Conservation (phyloP, 2,888 invertebrate species). For the Sialis lutaria region DNA sequence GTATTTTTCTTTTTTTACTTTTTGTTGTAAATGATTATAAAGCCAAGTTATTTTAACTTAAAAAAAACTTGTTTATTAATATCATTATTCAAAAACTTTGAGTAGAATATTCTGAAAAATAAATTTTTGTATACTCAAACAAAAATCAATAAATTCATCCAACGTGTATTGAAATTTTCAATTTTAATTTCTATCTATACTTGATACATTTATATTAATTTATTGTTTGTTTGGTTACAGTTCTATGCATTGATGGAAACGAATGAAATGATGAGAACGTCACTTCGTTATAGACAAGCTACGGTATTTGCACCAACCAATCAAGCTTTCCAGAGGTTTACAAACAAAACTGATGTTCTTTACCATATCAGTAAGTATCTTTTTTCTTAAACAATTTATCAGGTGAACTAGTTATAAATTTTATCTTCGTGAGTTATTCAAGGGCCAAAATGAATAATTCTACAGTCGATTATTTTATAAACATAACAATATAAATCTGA, state of each 20-base stretch:
- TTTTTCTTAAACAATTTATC: neutral
- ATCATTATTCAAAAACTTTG: no score
- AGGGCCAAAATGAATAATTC: neutral
- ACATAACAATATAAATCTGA: no score
- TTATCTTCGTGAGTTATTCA: neutral
- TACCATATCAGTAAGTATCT: slow-evolving; percentile 68
- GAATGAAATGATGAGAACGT: slow-evolving; percentile 53
- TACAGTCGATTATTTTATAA: neutral
- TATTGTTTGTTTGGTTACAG: slow-evolving; percentile 36
- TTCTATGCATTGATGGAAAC: slow-evolving; percentile 59
- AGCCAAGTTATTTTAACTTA: no score
- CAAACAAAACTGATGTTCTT: slow-evolving; percentile 36
- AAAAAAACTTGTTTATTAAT: no score
- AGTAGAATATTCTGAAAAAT: no score
- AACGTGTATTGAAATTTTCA: no score
- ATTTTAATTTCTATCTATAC: no score
- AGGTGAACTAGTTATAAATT: neutral
- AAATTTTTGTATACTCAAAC: no score
- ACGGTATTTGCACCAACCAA: slow-evolving; percentile 85
- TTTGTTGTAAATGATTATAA: no score
- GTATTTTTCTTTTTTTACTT: no score
- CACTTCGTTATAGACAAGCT: slow-evolving; percentile 53
- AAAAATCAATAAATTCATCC: no score
- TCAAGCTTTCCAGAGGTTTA: slow-evolving; percentile 59
- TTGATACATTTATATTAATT: no score